A percentile compares a stretch with the other conserved stretches of the same genome.
Evolutionary conservation across 1,140 invertebrate genomes (phyloP).

Genomic region (Panagrolaimus sp.): DNA sequence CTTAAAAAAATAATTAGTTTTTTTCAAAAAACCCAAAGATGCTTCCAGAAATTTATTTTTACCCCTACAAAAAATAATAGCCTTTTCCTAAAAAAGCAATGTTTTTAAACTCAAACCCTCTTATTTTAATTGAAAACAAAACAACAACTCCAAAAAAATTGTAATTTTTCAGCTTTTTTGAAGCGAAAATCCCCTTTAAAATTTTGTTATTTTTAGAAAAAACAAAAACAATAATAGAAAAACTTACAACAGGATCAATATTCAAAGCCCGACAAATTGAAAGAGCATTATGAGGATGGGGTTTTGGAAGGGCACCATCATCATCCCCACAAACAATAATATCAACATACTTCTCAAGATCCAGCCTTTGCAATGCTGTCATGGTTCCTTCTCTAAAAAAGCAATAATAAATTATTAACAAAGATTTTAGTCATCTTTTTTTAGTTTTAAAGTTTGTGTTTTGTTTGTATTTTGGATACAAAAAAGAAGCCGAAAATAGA

Average conservation of each 20-base stretch:
- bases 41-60: no score
- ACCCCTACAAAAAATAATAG: no score
- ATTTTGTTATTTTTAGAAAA: constrained; percentile 18
- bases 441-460: background rate
- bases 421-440: no score
- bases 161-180: background rate
- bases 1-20: no score
- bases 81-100: no score
- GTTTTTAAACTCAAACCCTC: no score
- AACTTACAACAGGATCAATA: constrained; percentile 57
- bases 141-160: constrained; percentile 4
- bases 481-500: background rate
- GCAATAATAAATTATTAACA: no score
- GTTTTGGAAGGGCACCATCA: constrained; percentile 61
- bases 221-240: background rate
- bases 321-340: constrained; percentile 63
- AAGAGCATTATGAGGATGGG: constrained; percentile 62
- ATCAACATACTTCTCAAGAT: constrained; percentile 58
- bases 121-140: background rate
- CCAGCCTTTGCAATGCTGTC: constrained; percentile 55
- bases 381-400: constrained; percentile 58
- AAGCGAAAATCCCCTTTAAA: background rate
- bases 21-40: no score
- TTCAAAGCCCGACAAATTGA: constrained; percentile 61
- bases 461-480: background rate